phyloP scores from a whole-genome alignment of 2,888 invertebrate genomes.

The Dexiosoma caninum region DNA sequence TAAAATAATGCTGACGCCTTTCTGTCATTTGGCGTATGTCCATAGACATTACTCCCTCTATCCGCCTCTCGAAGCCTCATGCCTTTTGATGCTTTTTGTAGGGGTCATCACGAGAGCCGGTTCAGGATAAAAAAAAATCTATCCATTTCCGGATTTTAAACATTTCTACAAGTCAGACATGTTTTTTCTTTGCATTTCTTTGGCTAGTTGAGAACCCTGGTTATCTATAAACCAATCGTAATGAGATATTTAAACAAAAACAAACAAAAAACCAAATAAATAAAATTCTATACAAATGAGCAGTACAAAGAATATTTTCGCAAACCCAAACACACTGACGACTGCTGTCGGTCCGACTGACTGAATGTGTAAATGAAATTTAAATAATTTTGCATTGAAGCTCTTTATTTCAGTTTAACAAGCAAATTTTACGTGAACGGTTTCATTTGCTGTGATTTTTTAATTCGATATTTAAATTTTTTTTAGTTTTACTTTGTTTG shows the following conservation, averaged over 20 bases:
- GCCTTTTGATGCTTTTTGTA: too few species aligned
- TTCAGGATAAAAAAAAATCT: too few species aligned
- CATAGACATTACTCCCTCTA: too few species aligned
- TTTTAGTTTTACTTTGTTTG: conserved; percentile 10
- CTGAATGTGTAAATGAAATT: conserved; percentile 25
- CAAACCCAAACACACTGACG: background rate
- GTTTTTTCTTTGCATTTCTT: background rate
- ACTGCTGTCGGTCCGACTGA: background rate
- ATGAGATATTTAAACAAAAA: conserved; percentile 34
- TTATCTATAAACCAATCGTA: conserved; percentile 37
- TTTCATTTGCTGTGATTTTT: conserved; percentile 59
- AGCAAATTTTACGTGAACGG: conserved; percentile 60
- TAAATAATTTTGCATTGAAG: conserved; percentile 41
- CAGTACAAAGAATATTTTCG: conserved; percentile 35
- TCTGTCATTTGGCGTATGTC: too few species aligned
- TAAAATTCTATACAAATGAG: conserved; percentile 38
- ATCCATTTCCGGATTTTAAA: too few species aligned
- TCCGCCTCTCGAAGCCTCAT: too few species aligned
- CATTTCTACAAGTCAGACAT: too few species aligned
- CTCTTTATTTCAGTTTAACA: conserved; percentile 50
- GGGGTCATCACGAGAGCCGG: too few species aligned
- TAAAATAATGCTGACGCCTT: too few species aligned
- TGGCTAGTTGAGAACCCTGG: conserved; percentile 28
- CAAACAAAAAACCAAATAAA: background rate
- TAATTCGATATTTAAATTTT: conserved; percentile 13